Evolutionary conservation across 2,113 vertebrate genomes (phyloP).

Genomic region (Halcyon senegalensis): DNA sequence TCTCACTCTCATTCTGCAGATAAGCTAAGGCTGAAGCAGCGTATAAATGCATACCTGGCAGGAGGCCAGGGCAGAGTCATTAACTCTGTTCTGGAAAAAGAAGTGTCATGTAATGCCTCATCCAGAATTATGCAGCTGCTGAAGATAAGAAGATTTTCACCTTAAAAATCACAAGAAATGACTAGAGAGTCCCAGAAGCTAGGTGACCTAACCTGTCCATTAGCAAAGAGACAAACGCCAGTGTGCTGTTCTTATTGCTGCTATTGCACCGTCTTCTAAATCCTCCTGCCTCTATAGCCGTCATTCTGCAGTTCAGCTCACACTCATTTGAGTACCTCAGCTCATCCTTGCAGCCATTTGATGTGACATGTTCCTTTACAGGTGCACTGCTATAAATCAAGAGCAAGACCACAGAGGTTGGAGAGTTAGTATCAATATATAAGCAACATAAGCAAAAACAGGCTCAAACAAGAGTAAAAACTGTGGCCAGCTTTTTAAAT

Average conservation of each 20-base stretch:
- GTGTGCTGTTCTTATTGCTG: background rate
- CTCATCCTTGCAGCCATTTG: background rate
- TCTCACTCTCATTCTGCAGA: background rate
- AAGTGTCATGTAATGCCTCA: background rate
- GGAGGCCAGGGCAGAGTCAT: background rate
- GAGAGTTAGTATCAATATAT: background rate
- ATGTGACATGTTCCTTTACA: background rate
- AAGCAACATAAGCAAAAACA: background rate
- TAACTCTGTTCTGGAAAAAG: constrained; percentile 3
- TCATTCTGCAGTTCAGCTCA: background rate
- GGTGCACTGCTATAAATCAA: constrained; percentile 4
- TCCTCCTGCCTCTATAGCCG: rapidly evolving
- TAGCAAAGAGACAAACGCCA: background rate
- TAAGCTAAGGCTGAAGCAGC: background rate
- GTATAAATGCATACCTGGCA: background rate
- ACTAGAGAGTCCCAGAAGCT: background rate
- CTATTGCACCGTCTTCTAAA: background rate
- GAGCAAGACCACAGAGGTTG: background rate
- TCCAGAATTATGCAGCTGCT: background rate
- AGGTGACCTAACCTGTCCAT: background rate
- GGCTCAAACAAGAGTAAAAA: background rate
- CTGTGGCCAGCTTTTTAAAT: background rate
- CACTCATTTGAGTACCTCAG: rapidly evolving
- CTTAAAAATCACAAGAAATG: background rate
- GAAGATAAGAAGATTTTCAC: background rate